A percentile compares a stretch with the other conserved stretches of the same genome.
phyloP scores from a whole-genome alignment of 2,113 vertebrate genomes.

The Origma solitaria region DNA sequence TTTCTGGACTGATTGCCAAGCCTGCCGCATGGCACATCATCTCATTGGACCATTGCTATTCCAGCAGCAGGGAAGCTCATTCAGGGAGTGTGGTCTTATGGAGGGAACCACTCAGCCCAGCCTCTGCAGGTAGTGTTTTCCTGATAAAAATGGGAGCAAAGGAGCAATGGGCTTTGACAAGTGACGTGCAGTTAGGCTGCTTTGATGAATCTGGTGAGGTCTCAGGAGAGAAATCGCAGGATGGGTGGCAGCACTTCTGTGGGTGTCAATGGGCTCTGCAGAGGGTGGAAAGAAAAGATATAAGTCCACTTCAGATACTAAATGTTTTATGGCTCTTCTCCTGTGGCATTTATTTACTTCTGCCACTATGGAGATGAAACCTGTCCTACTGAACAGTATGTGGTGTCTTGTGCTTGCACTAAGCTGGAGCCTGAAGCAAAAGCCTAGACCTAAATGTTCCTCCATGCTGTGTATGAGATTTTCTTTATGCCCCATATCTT shows the following conservation, averaged over 20 bases:
- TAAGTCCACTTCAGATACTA: background rate
- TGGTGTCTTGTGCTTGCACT: background rate
- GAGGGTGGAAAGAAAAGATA: background rate
- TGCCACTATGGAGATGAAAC: background rate
- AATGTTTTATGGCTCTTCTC: background rate
- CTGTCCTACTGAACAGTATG: background rate
- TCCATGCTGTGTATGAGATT: background rate
- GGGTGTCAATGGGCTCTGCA: background rate
- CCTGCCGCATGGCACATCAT: background rate
- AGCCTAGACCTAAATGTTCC: background rate
- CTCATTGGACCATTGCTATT: background rate
- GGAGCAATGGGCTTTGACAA: background rate
- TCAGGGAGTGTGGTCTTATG: background rate
- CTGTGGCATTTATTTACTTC: background rate
- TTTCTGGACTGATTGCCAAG: background rate
- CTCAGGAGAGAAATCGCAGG: background rate
- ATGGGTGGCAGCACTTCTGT: background rate
- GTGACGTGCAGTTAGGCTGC: fast-evolving
- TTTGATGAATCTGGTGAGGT: background rate
- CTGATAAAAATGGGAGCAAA: background rate
- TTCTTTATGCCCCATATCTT: slow-evolving; percentile 18
- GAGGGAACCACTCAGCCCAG: background rate
- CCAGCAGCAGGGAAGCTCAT: background rate
- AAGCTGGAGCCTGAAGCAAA: background rate
- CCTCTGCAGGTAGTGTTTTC: background rate